phyloP scores from a whole-genome alignment of 2,113 vertebrate species.

The Pollimyrus isidori region DNA sequence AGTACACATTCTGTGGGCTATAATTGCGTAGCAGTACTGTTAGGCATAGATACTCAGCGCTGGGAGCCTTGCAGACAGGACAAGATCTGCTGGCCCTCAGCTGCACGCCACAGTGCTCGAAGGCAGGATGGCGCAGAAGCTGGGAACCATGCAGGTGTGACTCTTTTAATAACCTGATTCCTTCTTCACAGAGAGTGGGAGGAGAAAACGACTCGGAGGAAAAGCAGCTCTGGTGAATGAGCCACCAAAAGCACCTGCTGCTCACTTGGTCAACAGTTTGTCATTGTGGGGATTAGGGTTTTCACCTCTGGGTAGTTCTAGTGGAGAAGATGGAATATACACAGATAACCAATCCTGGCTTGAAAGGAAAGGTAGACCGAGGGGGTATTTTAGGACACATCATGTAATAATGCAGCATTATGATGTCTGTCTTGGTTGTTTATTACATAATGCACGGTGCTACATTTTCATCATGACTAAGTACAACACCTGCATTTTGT shows the following conservation, averaged over 20 bases:
- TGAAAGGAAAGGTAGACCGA: not conserved
- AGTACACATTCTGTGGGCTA: not conserved
- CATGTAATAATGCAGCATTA: not conserved
- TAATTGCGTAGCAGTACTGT: not conserved
- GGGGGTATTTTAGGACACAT: not conserved
- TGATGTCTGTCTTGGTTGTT: not conserved
- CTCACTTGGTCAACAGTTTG: not conserved
- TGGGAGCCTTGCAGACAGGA: not conserved
- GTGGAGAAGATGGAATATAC: not conserved
- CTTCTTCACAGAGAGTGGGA: not conserved
- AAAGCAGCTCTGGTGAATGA: not conserved
- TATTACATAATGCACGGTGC: not conserved
- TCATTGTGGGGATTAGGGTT: not conserved
- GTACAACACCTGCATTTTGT: not conserved
- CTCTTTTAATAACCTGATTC: not conserved
- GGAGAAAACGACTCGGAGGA: not conserved
- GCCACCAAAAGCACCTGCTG: not conserved
- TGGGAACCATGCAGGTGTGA: not conserved
- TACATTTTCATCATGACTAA: not conserved
- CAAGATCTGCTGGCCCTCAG: not conserved
- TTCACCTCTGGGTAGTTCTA: not conserved
- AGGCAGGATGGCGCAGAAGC: not conserved
- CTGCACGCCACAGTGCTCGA: not conserved
- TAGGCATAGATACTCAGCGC: not conserved
- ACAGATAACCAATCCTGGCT: not conserved